Conservation (phyloP, 2,888 invertebrate species). For the Aphidius colemani region DNA sequence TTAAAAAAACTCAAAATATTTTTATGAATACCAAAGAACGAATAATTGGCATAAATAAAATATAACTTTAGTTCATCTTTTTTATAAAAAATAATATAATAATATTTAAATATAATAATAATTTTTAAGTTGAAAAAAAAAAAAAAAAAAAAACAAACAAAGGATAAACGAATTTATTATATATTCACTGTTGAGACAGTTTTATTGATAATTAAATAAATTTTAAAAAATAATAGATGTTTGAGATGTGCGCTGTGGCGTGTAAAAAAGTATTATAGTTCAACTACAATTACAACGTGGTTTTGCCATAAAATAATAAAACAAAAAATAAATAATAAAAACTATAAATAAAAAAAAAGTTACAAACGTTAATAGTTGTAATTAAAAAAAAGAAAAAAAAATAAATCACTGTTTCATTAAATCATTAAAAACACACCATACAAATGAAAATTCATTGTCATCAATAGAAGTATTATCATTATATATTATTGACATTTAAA, state of each 20-base stretch:
- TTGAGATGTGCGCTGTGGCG: slow-evolving; percentile 27
- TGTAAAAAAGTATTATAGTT: slow-evolving; percentile 22
- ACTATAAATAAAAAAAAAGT: slow-evolving; percentile 14
- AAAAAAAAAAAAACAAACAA: slow-evolving; percentile 2
- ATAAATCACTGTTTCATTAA: slow-evolving; percentile 12
- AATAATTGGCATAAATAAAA: slow-evolving; percentile 21
- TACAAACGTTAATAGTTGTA: slow-evolving; percentile 9
- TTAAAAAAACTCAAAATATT: slow-evolving; percentile 26
- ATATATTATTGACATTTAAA: slow-evolving; percentile 33
- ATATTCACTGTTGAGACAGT: slow-evolving; percentile 27
- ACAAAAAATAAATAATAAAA: slow-evolving; percentile 1
- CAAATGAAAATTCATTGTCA: slow-evolving; percentile 24
- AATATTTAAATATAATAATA: slow-evolving; percentile 18
- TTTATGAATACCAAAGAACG: slow-evolving; percentile 19
- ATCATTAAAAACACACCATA: not conserved
- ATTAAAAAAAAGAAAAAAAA: slow-evolving; percentile 6
- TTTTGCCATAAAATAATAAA: slow-evolving; percentile 19
- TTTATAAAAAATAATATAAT: slow-evolving; percentile 24
- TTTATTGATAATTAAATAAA: slow-evolving; percentile 20
- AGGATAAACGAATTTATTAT: slow-evolving; percentile 28
- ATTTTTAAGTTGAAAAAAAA: slow-evolving; percentile 13
- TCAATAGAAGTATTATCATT: slow-evolving; percentile 37
- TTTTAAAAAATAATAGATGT: slow-evolving; percentile 19
- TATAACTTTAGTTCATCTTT: slow-evolving; percentile 26
- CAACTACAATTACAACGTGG: slow-evolving; percentile 20